Evolutionary conservation across 2,113 vertebrate species (phyloP), one percentile per base, ranked within the genome.

Genomic region (Danionella cerebrum): DNA sequence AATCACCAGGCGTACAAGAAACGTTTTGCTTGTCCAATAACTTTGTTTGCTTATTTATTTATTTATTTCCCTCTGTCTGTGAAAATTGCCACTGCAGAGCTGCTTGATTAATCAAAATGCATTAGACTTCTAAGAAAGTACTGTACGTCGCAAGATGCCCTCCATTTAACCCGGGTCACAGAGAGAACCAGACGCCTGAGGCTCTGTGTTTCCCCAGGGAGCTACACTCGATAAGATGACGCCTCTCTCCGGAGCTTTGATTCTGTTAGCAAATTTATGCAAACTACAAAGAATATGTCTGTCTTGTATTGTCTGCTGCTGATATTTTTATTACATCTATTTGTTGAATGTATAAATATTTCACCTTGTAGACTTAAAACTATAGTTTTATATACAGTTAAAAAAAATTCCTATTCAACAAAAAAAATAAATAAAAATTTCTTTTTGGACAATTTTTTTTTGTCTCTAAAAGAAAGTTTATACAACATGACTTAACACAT

Each of bases 101-200:
- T 64, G 7, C 21, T 63, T 64, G 41, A 48, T 64, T 48, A 64
- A 64, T 48, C 44, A 64, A 48, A 64, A 48, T 48, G 44, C 41
- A 64, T 64, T 48, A 33, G 41, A 47, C 21, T 42, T 68, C 25
- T 58, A 58, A 47, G 58, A 36, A 21, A 50, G 39, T 57, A 47
- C 55, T 67, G 65, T 59, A 39, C 53, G 58, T 44, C 14, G 38
- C 18, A 58, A 69, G 54, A 58, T 69, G 54, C 53, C 66, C 66
- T 69, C 54, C 31, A 58, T 59, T 69, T 69, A 69, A 69, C 66
- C 52, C 54, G 16, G 66, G 60, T 64, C 54, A 59, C 8, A 48
- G 14, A 50, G 29, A 69, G 53, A 59, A 21, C 39, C 29, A 22
- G 54, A 10, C 31, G 45, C 66, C 21, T 44, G 45, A 68, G 60